A percentile compares a stretch with the other conserved stretches of the same genome.
Conservation (phyloP, 2,797 vertebrate species). For the Sebastes hubbsi region DNA sequence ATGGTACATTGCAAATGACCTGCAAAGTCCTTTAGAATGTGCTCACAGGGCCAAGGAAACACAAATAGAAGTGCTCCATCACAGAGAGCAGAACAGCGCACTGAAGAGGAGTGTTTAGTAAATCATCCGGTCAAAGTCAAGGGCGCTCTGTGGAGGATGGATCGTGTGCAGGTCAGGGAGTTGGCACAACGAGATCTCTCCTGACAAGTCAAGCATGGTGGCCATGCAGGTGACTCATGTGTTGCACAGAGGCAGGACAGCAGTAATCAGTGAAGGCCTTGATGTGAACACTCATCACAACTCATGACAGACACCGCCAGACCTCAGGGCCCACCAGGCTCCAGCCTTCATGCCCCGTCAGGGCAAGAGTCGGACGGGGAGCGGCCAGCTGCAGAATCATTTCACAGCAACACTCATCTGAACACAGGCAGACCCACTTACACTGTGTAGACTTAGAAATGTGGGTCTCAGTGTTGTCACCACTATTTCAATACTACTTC, state of each 20-base stretch:
- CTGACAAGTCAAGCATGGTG: conserved; percentile 12
- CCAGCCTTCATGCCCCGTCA: neutral
- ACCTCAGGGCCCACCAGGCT: neutral
- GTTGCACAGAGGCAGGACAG: neutral
- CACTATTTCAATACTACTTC: neutral
- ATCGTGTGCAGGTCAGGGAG: conserved; percentile 42
- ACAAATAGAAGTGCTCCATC: conserved; percentile 15
- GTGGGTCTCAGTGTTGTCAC: neutral
- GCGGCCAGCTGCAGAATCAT: neutral
- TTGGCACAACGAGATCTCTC: conserved; percentile 35
- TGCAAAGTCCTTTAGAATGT: neutral
- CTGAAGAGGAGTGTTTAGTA: conserved; percentile 22
- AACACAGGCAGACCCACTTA: neutral
- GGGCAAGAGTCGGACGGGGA: neutral
- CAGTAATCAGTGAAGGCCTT: conserved; percentile 43
- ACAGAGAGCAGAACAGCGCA: neutral
- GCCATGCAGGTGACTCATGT: conserved; percentile 5
- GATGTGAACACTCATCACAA: conserved; percentile 50
- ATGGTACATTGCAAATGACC: neutral
- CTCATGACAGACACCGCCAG: conserved; percentile 18
- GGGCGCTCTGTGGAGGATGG: conserved; percentile 24
- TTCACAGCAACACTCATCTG: conserved; percentile 1
- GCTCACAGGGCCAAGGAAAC: neutral
- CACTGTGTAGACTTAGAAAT: neutral
- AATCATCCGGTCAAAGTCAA: conserved; percentile 56